A percentile compares a stretch with the other conserved stretches of the same genome.
These are phyloP conservation scores for Ostrea edulis DNA, from an alignment of 1,140 invertebrate species.

Conservation along the genomic window DNA sequence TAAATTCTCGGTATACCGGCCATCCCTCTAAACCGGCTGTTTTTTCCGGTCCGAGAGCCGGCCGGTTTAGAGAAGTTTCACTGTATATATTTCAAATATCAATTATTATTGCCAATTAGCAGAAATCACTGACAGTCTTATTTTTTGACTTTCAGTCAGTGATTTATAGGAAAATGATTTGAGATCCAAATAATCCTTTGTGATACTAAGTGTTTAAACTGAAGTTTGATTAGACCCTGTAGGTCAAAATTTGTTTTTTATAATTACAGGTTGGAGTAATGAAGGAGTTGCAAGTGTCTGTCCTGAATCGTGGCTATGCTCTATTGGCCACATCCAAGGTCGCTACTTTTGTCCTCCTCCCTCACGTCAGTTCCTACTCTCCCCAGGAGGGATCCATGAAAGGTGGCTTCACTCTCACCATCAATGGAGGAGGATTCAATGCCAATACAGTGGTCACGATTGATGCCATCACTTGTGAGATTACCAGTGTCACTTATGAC, in stretches of 20 bases:
- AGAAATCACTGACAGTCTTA: background rate
- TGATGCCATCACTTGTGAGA: background rate
- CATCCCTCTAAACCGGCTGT: too few relatives aligned
- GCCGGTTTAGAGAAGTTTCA: too few relatives aligned
- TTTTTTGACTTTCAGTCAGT: background rate
- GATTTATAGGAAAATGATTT: background rate
- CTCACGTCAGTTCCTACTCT: conserved; percentile 63
- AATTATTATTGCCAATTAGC: too few relatives aligned
- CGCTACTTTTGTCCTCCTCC: conserved; percentile 47
- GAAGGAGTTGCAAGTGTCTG: conserved; percentile 32
- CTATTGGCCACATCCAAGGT: conserved; percentile 24
- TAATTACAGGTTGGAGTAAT: conserved; percentile 34
- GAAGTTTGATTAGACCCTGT: background rate
- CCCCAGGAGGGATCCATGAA: conserved; percentile 69
- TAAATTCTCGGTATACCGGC: too few relatives aligned
- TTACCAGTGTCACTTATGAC: conserved; percentile 32
- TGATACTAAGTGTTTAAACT: background rate
- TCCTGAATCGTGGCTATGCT: conserved; percentile 55
- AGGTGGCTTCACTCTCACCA: conserved; percentile 71
- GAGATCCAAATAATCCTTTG: background rate
- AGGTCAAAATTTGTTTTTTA: background rate
- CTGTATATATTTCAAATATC: too few relatives aligned
- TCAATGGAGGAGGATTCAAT: conserved; percentile 73
- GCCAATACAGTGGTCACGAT: background rate
- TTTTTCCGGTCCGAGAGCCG: too few relatives aligned